phyloP scores from a whole-genome alignment of 2,888 invertebrate genomes.

The Synanthedon myopaeformis region DNA sequence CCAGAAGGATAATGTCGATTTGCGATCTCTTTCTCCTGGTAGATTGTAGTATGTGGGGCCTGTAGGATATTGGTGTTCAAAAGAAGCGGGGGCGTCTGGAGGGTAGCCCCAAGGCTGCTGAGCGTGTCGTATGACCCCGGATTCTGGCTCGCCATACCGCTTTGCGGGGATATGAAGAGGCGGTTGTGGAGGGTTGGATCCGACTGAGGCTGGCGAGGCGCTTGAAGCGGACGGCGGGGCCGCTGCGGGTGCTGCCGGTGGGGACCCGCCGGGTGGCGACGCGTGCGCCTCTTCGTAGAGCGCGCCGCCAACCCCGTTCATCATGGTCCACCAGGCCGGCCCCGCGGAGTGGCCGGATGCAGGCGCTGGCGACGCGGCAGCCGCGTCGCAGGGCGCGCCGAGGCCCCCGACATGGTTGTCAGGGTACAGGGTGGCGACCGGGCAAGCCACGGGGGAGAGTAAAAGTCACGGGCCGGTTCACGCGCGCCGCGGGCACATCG shows the following conservation, averaged over 20 bases:
- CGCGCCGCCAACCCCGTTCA: conserved; percentile 83
- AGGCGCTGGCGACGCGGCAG: conserved; percentile 81
- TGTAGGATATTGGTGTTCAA: conserved; percentile 78
- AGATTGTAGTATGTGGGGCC: conserved; percentile 82
- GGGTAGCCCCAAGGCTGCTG: conserved; percentile 82
- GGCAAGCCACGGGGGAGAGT: conserved; percentile 81
- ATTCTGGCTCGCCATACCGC: conserved; percentile 73
- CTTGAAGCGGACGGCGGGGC: conserved; percentile 71
- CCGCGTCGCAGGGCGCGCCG: conserved; percentile 77
- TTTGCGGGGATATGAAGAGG: conserved; percentile 92
- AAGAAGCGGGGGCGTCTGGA: conserved; percentile 74
- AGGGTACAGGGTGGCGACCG: conserved; percentile 84
- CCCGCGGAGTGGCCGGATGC: conserved; percentile 86
- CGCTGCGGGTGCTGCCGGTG: conserved; percentile 77
- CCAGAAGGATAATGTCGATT: conserved; percentile 79
- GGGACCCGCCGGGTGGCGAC: conserved; percentile 70
- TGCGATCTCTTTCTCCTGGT: conserved; percentile 73
- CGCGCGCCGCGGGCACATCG: conserved; percentile 67
- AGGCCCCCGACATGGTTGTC: conserved; percentile 78
- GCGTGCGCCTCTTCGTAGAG: conserved; percentile 79
- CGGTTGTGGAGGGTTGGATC: conserved; percentile 80
- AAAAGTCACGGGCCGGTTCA: conserved; percentile 57
- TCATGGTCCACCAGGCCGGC: conserved; percentile 88
- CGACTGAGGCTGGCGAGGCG: conserved; percentile 71
- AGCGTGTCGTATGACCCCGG: conserved; percentile 82